A percentile compares a stretch with the other conserved stretches of the same genome.
Conservation (phyloP, 2,888 invertebrate species). For the Apodemia mormo region DNA sequence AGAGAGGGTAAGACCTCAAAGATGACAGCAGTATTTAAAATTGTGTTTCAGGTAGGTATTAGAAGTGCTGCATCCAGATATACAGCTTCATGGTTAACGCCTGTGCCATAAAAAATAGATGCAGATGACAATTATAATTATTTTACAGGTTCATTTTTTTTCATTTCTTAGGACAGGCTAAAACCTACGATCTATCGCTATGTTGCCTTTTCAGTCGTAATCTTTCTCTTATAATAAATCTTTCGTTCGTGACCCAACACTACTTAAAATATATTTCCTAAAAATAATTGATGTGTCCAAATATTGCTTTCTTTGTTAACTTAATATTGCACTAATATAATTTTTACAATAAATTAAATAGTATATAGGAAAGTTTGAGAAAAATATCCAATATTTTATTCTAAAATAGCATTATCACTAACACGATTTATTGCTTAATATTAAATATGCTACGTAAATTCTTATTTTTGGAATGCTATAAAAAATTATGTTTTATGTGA, state of each 20-base stretch:
- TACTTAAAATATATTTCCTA: conserved; percentile 31
- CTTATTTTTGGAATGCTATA: conserved; percentile 56
- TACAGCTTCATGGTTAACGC: no score
- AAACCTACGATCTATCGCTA: background rate
- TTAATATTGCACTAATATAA: conserved; percentile 70
- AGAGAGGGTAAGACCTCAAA: no score
- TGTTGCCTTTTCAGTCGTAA: background rate
- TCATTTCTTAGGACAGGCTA: background rate
- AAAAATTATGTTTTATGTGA: conserved; percentile 24
- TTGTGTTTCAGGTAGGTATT: no score
- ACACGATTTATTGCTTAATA: conserved; percentile 72
- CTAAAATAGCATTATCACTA: conserved; percentile 64
- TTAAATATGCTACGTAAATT: conserved; percentile 62
- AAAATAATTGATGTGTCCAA: conserved; percentile 57
- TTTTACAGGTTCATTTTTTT: background rate
- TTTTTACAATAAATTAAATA: conserved; percentile 35
- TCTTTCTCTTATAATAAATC: conserved; percentile 19
- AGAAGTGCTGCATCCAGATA: no score
- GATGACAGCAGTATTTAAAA: no score
- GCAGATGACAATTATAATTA: conserved; percentile 5
- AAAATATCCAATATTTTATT: conserved; percentile 34
- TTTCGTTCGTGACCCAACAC: background rate
- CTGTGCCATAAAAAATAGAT: no score
- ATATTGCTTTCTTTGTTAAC: conserved; percentile 71
- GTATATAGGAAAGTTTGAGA: conserved; percentile 35